Percentiles rank a stretch among this genome's conserved stretches.
phyloP scores from a whole-genome alignment of 2,113 vertebrate genomes.

The Dissostichus mawsoni region DNA sequence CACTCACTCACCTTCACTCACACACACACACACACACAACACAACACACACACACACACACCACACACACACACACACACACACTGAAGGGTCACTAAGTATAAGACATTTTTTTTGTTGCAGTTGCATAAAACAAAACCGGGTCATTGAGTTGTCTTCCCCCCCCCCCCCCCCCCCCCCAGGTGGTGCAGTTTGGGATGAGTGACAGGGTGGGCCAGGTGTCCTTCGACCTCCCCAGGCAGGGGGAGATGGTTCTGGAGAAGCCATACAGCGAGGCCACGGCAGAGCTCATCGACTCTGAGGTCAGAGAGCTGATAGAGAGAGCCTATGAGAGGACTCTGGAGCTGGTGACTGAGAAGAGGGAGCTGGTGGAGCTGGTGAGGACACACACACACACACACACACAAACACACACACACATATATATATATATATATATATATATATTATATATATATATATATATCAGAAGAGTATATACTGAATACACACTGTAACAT shows the following conservation, averaged over 20 bases:
- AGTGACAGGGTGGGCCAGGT: conserved; percentile 94
- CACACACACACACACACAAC: not conserved
- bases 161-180: no score
- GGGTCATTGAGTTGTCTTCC: no score
- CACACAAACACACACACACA: no score
- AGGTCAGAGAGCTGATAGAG: conserved; percentile 88
- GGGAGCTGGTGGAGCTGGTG: conserved; percentile 90
- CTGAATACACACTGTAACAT: no score
- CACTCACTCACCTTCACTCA: no score
- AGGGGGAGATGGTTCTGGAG: conserved; percentile 91
- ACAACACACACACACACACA: not conserved
- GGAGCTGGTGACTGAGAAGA: conserved; percentile 87
- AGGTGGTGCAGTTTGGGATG: conserved; percentile 97
- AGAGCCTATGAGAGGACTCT: conserved; percentile 86
- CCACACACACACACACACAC: not conserved
- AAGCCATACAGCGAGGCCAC: conserved; percentile 94
- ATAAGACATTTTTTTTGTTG: no score
- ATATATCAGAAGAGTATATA: no score
- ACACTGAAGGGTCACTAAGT: not conserved
- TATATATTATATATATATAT: no score
- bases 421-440: no score
- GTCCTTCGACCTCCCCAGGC: conserved; percentile 91
- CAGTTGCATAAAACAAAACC: no score
- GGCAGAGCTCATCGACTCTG: conserved; percentile 89
- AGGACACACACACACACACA: conserved; percentile 18